Percentiles rank a stretch among this genome's conserved stretches.
These are phyloP conservation scores for Oryzaephilus surinamensis DNA, from an alignment of 1,140 invertebrate genomes.

Conservation along the genomic window DNA sequence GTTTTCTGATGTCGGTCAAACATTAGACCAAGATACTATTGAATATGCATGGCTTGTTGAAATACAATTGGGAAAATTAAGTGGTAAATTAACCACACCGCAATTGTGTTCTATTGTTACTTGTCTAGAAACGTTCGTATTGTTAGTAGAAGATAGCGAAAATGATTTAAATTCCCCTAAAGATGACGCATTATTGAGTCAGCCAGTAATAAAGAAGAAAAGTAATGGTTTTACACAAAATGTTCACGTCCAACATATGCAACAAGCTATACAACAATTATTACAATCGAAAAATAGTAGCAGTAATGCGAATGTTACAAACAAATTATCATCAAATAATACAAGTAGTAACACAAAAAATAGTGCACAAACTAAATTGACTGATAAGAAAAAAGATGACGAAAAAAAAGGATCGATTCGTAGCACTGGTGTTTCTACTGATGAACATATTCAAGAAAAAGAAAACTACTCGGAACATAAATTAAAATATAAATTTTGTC, in stretches of 20 bases:
- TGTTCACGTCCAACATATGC: constrained; percentile 22
- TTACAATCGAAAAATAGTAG: constrained; percentile 20
- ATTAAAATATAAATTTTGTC: constrained; percentile 90
- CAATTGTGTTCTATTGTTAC: constrained; percentile 78
- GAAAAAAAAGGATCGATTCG: constrained; percentile 14
- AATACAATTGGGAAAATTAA: constrained; percentile 70
- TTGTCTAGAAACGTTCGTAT: constrained; percentile 78
- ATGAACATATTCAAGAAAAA: constrained; percentile 8
- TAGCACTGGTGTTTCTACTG: constrained; percentile 1
- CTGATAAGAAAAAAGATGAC: constrained; percentile 11
- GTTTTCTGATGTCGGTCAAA: constrained; percentile 86
- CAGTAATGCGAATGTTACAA: neutral
- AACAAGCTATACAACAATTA: constrained; percentile 31
- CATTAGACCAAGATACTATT: constrained; percentile 84
- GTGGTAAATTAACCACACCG: constrained; percentile 65
- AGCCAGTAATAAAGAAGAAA: constrained; percentile 24
- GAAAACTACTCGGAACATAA: constrained; percentile 15
- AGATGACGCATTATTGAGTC: constrained; percentile 22
- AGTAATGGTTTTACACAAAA: constrained; percentile 3
- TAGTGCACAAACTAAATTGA: neutral
- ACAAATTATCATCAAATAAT: neutral
- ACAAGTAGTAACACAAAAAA: neutral
- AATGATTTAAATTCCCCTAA: constrained; percentile 69
- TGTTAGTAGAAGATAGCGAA: constrained; percentile 79
- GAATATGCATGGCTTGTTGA: constrained; percentile 95